Evolutionary conservation across 1,140 invertebrate species (phyloP), one percentile per base, ranked within the genome.

Genomic region (Patella vulgata): DNA sequence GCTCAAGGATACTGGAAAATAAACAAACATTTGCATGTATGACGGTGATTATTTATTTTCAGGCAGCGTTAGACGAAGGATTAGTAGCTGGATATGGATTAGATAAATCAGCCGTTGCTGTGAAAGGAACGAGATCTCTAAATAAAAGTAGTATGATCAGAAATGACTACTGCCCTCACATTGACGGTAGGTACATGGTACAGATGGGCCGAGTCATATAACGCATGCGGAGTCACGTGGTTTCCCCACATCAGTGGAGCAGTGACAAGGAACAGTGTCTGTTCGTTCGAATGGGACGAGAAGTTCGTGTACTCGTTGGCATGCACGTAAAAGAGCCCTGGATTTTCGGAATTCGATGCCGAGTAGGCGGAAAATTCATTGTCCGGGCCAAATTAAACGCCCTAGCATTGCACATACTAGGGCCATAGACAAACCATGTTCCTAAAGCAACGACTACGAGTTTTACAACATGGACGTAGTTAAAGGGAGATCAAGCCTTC

Each of bases 71-170:
- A 27, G 70, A 75, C 27, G 68, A 57, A 17, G 66, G 70, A 9
- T 51, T 60, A 11, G 68, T 75, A 2, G 46, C 68, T 25, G 67
- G 40, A 0, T 84, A 83, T 59, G 74, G 76, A 36, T 68, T 82
- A 0, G 65, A 63, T 33, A 83, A 84, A 40, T 42, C 66, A 42
- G 42, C 70, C 9, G 67, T 68, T 42, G 50, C 80, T 1, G 77
- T 84, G n/a, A 62, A 59, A 40, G 64, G 63, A 0, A 82, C 78
- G 42, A 67, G 82, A n/a, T 64, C 52, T 5, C 42, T 84, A 3
- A 75, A 54, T 11, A 83, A 83, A 48, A 21, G 33, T 8, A 59
- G 75, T 54, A 84, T 84, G 82, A 39, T 82, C 0, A 57, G 76
- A 1, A 84, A 84, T 52, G 54, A 75, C 59, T 73, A 63, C 23